Conservation (phyloP, 1,140 invertebrate species). For the Drosophila takahashii region DNA sequence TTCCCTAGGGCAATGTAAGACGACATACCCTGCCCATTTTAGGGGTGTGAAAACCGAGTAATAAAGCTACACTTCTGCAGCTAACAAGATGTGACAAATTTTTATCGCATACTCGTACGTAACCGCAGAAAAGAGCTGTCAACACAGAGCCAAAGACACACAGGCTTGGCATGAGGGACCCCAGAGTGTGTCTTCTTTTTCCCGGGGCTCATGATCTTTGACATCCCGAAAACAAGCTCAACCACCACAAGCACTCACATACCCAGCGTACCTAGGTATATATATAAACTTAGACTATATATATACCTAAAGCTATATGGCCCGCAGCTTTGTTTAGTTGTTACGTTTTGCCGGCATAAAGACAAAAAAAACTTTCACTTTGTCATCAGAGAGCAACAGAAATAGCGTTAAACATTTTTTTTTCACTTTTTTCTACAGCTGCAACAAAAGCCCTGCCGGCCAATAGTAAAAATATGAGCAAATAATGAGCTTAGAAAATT, state of each 20-base stretch:
- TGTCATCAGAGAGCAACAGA: conserved; percentile 69
- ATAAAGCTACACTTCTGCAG: conserved; percentile 35
- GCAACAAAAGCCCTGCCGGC: conserved; percentile 55
- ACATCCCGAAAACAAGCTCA: conserved; percentile 50
- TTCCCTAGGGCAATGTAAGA: conserved; percentile 9
- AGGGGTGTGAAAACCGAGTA: conserved; percentile 41
- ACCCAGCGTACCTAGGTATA: conserved; percentile 18
- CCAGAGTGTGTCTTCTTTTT: conserved; percentile 36
- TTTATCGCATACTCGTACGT: conserved; percentile 59
- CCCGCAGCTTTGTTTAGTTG: conserved; percentile 78
- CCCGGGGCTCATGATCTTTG: conserved; percentile 59
- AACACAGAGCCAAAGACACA: conserved; percentile 20
- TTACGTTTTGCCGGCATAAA: conserved; percentile 72
- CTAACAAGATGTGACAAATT: conserved; percentile 75
- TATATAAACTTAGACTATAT: conserved; percentile 38
- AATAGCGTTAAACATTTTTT: conserved; percentile 70
- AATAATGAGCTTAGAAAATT: conserved; percentile 82
- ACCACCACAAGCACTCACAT: conserved; percentile 23
- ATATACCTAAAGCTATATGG: conserved; percentile 33
- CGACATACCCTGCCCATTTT: conserved; percentile 25
- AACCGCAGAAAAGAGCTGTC: conserved; percentile 55
- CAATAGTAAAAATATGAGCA: conserved; percentile 72
- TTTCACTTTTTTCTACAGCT: conserved; percentile 36
- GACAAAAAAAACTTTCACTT: conserved; percentile 78
- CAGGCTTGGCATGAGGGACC: conserved; percentile 15